Evolutionary conservation across 2,888 invertebrate genomes (phyloP), one percentile per base, ranked within the genome.

Genomic region (Orthosia gothica): DNA sequence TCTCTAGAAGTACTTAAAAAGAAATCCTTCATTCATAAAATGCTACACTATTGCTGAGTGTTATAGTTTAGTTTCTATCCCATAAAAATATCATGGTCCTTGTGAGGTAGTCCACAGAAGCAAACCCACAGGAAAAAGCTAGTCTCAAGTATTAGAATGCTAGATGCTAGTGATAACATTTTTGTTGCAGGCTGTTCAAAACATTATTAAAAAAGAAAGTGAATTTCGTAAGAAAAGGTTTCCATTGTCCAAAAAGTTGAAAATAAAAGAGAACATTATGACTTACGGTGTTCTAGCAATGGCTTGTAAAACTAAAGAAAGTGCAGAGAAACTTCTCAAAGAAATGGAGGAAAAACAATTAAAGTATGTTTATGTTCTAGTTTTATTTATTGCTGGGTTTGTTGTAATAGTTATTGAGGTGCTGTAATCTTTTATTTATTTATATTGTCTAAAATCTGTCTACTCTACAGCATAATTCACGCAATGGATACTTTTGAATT

Each of bases 211-310:
- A 74, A 95, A 95, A 23, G 97, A 97, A 65, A 95, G 93, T 62
- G 91, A 94, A 76, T 88, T 86, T 67, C 90, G 91, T 5, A 91
- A 92, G 74, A 94, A 92, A 82, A 90, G 89, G 52, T 92, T 93
- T 84, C 92, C 92, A 26, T 81, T 91, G 26, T 94, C 95, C 63
- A 95, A 97, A 86, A 95, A 95, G 79, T 84, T 94, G 5, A 92
- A 93, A 70, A 91, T 98, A 40, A 94, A 95, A 81, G 97, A 98
- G 0, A 97, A 99, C 93, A 97, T 99, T 84, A 97, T 98, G 87
- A 99, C 99, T 0, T 99, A 98, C 95, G 99, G 99, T 58, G 97
- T 98, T 2, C 93, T 99, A 76, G 98, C 99, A 0, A 93, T 99
- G 88, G 97, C 98, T 16, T 99, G 99, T 92, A 95, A 93, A 76